Evolutionary conservation across 1,140 invertebrate genomes (phyloP), one percentile per base, ranked within the genome.

Genomic region (Papilio polyxenes): DNA sequence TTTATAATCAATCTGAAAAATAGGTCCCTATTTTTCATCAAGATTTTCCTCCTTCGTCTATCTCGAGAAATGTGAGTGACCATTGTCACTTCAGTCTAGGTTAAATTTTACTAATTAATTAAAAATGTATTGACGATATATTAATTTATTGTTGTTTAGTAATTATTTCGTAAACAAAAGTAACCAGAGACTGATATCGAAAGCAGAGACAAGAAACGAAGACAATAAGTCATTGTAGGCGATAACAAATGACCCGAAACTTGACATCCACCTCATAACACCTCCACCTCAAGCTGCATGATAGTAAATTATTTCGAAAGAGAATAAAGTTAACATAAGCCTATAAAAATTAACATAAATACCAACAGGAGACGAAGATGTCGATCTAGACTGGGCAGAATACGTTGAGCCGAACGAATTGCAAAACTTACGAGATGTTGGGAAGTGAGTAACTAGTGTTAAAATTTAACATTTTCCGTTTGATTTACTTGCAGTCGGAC

Each of bases 371-470:
- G 92, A 94, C 83, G 89, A 93, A 75, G 92, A 94, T 81, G 85
- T 93, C 20, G 91, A 94, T 83, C 85, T 92, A 78, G 91, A 86
- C 76, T 81, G 89, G 62, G 83, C 90, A 17, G 92, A 94, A 74
- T 94, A 93, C 81, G 91, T 92, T 44, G 92, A 93, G 79, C 90
- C 89, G 10, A 87, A 87, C 10, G 92, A 92, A 80, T 78, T 93
- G 82, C 92, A 93, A 81, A 75, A 92, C 82, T 82, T 93, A n/a
- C 91, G 91, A 83, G 91, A 92, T 86, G 90, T 94, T 83, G 92
- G 92, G 81, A 94, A 94, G 92, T 94, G 82, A 90, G 92, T 93
- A 13, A 65, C 11, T 65, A 72, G 56, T 20, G 40, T 6, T 44
- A 2, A 44, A 44, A 44, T 44, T 44, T 44, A 6, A 44, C 40